A percentile compares a stretch with the other conserved stretches of the same genome.
phyloP scores from a whole-genome alignment of 2,797 vertebrate genomes.

The Discoglossus pictus region DNA sequence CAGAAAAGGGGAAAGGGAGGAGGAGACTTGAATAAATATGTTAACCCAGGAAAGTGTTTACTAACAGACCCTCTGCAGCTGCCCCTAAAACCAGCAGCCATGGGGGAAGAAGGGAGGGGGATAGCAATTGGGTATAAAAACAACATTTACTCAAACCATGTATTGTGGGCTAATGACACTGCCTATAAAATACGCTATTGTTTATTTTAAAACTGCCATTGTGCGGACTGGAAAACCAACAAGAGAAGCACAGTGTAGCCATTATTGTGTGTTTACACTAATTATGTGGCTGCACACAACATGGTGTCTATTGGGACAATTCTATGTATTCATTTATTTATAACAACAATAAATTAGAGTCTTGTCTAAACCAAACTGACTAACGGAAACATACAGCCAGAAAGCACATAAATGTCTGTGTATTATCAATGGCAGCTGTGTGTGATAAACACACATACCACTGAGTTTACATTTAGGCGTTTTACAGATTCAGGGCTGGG shows the following conservation, averaged over 20 bases:
- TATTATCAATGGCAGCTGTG: neutral
- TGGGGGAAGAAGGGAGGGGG: slow-evolving; percentile 37
- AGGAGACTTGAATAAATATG: slow-evolving; percentile 82
- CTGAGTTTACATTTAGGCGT: too few relatives aligned
- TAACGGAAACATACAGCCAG: slow-evolving; percentile 2
- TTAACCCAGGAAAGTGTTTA: slow-evolving; percentile 82
- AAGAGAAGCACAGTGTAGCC: slow-evolving; percentile 15
- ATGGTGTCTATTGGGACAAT: slow-evolving; percentile 33
- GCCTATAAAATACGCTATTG: slow-evolving; percentile 39
- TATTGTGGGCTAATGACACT: slow-evolving; percentile 48
- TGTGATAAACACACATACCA: slow-evolving; percentile 1
- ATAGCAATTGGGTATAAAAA: slow-evolving; percentile 55
- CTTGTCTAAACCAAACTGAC: slow-evolving; percentile 10
- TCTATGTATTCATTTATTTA: slow-evolving; percentile 37
- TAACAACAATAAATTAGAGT: slow-evolving; percentile 38
- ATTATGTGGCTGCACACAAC: slow-evolving; percentile 32
- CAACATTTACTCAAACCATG: slow-evolving; percentile 62
- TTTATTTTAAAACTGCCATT: slow-evolving; percentile 26
- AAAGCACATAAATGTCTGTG: neutral
- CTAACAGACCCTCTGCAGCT: slow-evolving; percentile 90
- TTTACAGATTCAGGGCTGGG: too few relatives aligned
- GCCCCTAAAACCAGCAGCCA: slow-evolving; percentile 63
- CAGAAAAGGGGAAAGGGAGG: slow-evolving; percentile 70
- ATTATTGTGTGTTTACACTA: slow-evolving; percentile 39
- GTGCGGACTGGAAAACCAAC: slow-evolving; percentile 40